Percentiles rank a stretch among this genome's conserved stretches.
Conservation (phyloP, 2,797 vertebrate species). For the Iguana delicatissima region DNA sequence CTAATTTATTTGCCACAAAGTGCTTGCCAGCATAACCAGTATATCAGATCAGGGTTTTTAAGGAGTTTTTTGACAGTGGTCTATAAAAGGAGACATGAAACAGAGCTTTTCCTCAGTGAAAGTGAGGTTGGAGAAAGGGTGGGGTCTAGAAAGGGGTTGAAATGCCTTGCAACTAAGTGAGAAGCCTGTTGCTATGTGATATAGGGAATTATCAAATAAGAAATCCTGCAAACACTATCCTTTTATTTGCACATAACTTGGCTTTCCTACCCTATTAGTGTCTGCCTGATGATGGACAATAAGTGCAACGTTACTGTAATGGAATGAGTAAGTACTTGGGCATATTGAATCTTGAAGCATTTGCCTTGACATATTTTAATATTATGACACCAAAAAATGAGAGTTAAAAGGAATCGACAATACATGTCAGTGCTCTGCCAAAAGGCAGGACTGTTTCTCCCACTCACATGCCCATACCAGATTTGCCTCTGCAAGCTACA, state of each 20-base stretch:
- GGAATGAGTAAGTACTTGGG: background rate
- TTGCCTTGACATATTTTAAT: background rate
- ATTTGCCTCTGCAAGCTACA: background rate
- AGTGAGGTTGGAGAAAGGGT: too few relatives aligned
- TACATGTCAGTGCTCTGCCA: background rate
- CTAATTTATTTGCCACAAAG: background rate
- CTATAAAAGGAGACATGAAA: too few relatives aligned
- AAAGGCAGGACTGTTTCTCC: background rate
- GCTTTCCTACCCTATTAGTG: background rate
- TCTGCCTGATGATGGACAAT: background rate
- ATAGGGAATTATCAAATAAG: background rate
- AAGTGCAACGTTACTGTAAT: background rate
- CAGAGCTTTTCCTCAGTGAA: too few relatives aligned
- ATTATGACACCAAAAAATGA: background rate
- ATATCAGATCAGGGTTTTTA: background rate
- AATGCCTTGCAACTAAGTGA: too few relatives aligned
- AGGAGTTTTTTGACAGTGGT: background rate
- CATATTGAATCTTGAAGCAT: background rate
- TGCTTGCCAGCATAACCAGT: background rate
- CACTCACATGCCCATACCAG: background rate
- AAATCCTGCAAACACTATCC: background rate
- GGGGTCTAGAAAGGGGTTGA: too few relatives aligned
- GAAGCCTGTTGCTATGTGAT: too few relatives aligned
- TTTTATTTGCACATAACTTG: background rate
- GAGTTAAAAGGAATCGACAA: background rate